A percentile compares a stretch with the other conserved stretches of the same genome.
Conservation (phyloP, 2,797 vertebrate genomes). For the Pseudochaenichthys georgianus region DNA sequence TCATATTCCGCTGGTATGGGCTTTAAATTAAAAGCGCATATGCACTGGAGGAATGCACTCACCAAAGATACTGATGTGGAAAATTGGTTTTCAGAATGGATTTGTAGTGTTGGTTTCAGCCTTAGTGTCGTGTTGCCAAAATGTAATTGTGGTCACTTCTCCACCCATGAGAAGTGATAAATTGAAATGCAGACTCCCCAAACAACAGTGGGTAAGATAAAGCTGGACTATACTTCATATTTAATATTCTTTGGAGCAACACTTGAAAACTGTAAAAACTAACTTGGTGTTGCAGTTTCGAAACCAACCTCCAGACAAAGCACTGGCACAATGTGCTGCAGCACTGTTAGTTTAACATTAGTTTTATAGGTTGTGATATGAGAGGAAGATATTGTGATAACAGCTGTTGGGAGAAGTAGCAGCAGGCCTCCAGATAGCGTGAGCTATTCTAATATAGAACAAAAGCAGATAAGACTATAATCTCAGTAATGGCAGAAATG, state of each 20-base stretch:
- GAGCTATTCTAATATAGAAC: conserved; percentile 71
- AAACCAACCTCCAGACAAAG: conserved; percentile 26
- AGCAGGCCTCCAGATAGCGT: conserved; percentile 45
- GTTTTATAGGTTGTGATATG: conserved; percentile 24
- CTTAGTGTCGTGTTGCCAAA: conserved; percentile 18
- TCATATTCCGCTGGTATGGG: conserved; percentile 14
- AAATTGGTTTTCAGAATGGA: conserved; percentile 54
- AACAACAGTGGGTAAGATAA: conserved; percentile 1
- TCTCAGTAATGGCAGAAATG: conserved; percentile 77
- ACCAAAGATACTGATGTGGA: conserved; percentile 51
- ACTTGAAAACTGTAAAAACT: not conserved
- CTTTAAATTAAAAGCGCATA: conserved; percentile 45
- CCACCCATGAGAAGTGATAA: conserved; percentile 29
- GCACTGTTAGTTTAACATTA: conserved; percentile 31
- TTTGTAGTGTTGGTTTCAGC: conserved; percentile 34
- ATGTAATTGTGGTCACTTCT: conserved; percentile 37
- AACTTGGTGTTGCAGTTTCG: not conserved
- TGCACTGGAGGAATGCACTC: conserved; percentile 23
- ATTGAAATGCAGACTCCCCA: conserved; percentile 31
- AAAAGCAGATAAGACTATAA: conserved; percentile 79
- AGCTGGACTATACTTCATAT: conserved; percentile 1
- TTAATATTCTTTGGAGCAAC: not conserved
- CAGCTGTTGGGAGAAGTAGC: conserved; percentile 35
- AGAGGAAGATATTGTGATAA: conserved; percentile 56
- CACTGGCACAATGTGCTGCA: conserved; percentile 5